Percentiles rank a stretch among this genome's conserved stretches.
Evolutionary conservation across 2,113 vertebrate species (phyloP).

Genomic region (Taxidea taxus): DNA sequence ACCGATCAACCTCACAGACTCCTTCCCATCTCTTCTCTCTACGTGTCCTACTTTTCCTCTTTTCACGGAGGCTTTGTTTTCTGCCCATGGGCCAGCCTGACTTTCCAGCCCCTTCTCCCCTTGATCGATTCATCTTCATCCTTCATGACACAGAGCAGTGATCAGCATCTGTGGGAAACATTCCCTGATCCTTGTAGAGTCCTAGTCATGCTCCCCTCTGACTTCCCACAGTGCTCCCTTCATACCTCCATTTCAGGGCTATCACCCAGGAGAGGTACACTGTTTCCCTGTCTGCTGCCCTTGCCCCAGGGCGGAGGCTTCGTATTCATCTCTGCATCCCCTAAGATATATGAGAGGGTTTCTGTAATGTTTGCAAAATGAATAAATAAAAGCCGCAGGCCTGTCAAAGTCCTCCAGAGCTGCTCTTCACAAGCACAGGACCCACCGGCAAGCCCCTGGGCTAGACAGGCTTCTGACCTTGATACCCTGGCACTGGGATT

Average conservation of each 20-base stretch:
- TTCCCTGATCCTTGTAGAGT: not conserved
- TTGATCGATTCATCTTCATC: not conserved
- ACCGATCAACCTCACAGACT: not conserved
- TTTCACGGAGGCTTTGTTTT: not conserved
- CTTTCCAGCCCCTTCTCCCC: not conserved
- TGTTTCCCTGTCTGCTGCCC: not conserved
- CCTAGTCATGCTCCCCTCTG: not conserved
- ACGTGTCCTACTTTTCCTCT: not conserved
- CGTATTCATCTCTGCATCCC: not conserved
- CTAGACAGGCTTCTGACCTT: not conserved
- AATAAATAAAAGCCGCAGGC: not conserved
- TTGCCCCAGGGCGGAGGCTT: not conserved
- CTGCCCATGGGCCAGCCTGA: not conserved
- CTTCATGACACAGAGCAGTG: not conserved
- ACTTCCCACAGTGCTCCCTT: not conserved
- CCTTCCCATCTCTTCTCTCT: not conserved
- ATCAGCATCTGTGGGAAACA: not conserved
- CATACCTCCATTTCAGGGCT: not conserved
- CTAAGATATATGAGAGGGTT: not conserved
- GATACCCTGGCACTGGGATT: not conserved
- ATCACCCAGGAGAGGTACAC: rapidly evolving
- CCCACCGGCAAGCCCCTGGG: not conserved
- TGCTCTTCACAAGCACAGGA: not conserved
- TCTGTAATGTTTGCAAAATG: conserved; percentile 1
- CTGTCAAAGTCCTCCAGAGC: not conserved